Evolutionary conservation across 2,888 invertebrate genomes (phyloP).

Genomic region (Epicampocera succincta): DNA sequence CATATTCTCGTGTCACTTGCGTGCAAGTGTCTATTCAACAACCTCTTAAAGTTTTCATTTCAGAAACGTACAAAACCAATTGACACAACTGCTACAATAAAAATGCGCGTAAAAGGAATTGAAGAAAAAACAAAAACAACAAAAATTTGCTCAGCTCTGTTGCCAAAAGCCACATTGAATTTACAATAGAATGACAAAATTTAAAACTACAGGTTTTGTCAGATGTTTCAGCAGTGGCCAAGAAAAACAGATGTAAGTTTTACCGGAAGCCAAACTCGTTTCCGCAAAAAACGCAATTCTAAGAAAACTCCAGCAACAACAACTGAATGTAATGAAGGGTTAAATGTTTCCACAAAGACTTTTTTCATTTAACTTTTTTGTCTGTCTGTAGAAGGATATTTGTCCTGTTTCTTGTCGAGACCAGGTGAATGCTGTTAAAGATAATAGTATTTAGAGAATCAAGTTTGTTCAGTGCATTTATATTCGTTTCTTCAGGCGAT

Average conservation of each 20-base stretch:
- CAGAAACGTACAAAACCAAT: slow-evolving; percentile 28
- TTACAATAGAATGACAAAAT: slow-evolving; percentile 18
- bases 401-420: background rate
- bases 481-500: too few species aligned
- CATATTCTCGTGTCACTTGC: background rate
- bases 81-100: slow-evolving; percentile 38
- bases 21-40: slow-evolving; percentile 18
- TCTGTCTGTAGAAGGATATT: background rate
- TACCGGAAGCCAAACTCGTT: slow-evolving; percentile 37
- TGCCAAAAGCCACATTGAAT: slow-evolving; percentile 32
- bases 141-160: slow-evolving; percentile 33
- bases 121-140: background rate
- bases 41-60: slow-evolving; percentile 25
- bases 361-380: background rate
- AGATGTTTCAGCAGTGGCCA: background rate
- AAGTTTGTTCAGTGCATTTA: too few species aligned
- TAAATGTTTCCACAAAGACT: slow-evolving; percentile 12
- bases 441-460: too few species aligned
- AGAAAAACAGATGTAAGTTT: slow-evolving; percentile 15
- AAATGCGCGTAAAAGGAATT: background rate
- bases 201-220: background rate
- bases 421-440: background rate
- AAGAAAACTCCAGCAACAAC: slow-evolving; percentile 3
- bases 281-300: slow-evolving; percentile 12
- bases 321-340: background rate